Evolutionary conservation across 2,797 vertebrate species (phyloP).

Genomic region (Argentina silus): DNA sequence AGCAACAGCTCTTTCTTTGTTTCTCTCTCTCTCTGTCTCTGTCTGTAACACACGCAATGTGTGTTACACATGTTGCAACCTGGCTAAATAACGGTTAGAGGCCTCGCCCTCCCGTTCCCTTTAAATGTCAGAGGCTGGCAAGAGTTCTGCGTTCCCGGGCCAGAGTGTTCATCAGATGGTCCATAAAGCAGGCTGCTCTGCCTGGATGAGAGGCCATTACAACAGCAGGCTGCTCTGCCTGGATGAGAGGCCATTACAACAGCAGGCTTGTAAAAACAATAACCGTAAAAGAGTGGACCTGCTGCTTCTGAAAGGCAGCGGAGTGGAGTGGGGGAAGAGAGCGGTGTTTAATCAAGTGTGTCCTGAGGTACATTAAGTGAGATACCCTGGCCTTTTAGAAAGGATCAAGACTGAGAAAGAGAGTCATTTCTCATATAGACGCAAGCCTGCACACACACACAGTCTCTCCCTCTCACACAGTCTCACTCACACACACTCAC

Average conservation of each 20-base stretch:
- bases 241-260: background rate
- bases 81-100: background rate
- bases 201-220: background rate
- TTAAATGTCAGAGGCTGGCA: slow-evolving; percentile 9
- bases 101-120: background rate
- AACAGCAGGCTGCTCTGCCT: background rate
- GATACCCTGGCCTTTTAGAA: background rate
- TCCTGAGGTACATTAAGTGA: background rate
- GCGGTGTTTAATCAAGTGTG: background rate
- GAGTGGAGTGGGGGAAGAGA: background rate
- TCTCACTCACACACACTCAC: slow-evolving; percentile 1
- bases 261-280: slow-evolving; percentile 1
- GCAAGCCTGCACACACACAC: background rate
- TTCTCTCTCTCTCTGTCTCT: background rate
- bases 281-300: background rate
- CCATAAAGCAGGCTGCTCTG: background rate
- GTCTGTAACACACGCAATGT: background rate
- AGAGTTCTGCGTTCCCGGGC: background rate
- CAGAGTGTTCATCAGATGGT: background rate
- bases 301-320: background rate
- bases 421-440: background rate
- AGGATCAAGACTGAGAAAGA: background rate
- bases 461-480: background rate
- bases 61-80: too few relatives aligned
- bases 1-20: slow-evolving; percentile 11